Percentiles rank a stretch among this genome's conserved stretches.
Conservation (phyloP, 2,113 vertebrate genomes). For the Alces alces region DNA sequence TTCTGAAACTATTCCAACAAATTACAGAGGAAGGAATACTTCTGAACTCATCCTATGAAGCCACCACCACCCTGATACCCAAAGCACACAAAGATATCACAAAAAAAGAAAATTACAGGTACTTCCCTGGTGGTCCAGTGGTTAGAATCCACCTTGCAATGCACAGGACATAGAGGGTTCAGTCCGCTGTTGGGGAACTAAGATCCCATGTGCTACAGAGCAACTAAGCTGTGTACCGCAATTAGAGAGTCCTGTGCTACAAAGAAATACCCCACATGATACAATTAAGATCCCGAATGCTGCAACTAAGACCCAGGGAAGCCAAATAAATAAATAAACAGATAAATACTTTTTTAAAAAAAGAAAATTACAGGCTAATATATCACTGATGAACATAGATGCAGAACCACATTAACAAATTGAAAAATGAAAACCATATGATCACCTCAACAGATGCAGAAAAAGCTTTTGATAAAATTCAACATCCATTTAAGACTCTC, state of each 20-base stretch:
- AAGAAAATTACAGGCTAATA: background rate
- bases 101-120: background rate
- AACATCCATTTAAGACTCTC: background rate
- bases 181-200: background rate
- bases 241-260: background rate
- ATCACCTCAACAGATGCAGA: background rate
- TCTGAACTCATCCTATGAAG: background rate
- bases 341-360: background rate
- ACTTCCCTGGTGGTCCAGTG: background rate
- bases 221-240: background rate
- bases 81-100: background rate
- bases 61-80: background rate
- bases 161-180: background rate
- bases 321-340: background rate
- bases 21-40: background rate
- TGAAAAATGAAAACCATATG: background rate
- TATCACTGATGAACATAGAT: background rate
- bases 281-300: background rate
- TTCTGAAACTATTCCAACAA: background rate
- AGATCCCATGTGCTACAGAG: background rate
- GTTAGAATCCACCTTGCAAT: background rate
- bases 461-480: background rate
- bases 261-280: background rate
- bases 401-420: background rate
- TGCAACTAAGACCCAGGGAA: background rate